Evolutionary conservation across 2,113 vertebrate genomes (phyloP).

Genomic region (Cariama cristata): DNA sequence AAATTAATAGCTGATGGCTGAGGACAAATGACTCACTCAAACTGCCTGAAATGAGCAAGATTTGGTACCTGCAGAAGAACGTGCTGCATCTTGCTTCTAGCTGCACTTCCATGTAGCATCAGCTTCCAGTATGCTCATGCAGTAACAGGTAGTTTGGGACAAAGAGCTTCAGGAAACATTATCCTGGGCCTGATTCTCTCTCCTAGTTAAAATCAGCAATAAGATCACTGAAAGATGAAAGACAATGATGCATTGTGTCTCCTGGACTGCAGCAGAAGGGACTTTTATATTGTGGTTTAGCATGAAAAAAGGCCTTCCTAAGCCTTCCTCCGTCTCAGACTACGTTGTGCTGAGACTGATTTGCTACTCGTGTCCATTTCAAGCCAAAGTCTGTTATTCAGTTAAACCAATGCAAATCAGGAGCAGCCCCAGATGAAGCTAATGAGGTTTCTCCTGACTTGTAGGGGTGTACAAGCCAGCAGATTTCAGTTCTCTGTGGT

Average conservation of each 20-base stretch:
- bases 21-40: background rate
- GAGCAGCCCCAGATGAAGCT: background rate
- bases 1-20: background rate
- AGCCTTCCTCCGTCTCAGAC: background rate
- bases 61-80: background rate
- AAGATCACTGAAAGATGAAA: background rate
- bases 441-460: background rate
- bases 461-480: background rate
- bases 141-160: background rate
- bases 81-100: background rate
- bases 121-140: background rate
- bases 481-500: conserved; percentile 25
- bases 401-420: conserved; percentile 67
- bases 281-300: background rate
- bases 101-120: background rate
- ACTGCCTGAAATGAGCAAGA: background rate
- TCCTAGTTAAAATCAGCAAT: background rate
- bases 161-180: background rate
- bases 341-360: background rate
- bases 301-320: background rate
- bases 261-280: background rate
- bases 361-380: background rate
- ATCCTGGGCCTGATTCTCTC: background rate
- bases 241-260: background rate
- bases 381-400: conserved; percentile 40